Conservation (phyloP, 2,797 vertebrate species). For the Typhlichthys subterraneus region DNA sequence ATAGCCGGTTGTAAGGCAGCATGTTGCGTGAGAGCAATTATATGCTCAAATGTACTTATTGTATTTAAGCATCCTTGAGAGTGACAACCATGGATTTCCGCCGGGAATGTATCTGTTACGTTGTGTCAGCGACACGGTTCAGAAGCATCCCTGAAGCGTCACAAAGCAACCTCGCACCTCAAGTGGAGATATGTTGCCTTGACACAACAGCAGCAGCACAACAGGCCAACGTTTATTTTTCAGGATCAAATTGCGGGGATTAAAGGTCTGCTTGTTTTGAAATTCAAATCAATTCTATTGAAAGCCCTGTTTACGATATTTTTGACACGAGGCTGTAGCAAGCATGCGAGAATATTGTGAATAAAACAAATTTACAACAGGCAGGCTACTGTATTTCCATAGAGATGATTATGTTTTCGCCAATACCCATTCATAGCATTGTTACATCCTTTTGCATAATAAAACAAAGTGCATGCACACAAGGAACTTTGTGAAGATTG, state of each 20-base stretch:
- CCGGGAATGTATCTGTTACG: neutral
- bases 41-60: conserved; percentile 11
- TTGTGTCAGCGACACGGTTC: too few relatives aligned
- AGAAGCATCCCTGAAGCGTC: too few relatives aligned
- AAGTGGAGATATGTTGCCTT: conserved; percentile 22
- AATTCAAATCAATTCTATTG: conserved; percentile 22
- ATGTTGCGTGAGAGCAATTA: conserved; percentile 44
- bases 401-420: too few relatives aligned
- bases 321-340: conserved; percentile 11
- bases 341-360: neutral
- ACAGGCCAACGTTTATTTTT: conserved; percentile 16
- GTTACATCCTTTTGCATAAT: too few relatives aligned
- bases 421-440: too few relatives aligned
- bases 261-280: conserved; percentile 27
- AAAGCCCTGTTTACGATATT: conserved; percentile 2
- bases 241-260: conserved; percentile 21
- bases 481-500: too few relatives aligned
- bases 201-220: conserved; percentile 16
- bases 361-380: too few relatives aligned
- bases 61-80: conserved; percentile 12
- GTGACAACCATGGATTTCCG: conserved; percentile 19
- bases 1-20: conserved; percentile 31
- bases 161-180: conserved; percentile 14
- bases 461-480: too few relatives aligned
- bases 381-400: too few relatives aligned